Evolutionary conservation across 2,113 vertebrate species (phyloP), one percentile per base, ranked within the genome.

Genomic region (Ameiurus melas): DNA sequence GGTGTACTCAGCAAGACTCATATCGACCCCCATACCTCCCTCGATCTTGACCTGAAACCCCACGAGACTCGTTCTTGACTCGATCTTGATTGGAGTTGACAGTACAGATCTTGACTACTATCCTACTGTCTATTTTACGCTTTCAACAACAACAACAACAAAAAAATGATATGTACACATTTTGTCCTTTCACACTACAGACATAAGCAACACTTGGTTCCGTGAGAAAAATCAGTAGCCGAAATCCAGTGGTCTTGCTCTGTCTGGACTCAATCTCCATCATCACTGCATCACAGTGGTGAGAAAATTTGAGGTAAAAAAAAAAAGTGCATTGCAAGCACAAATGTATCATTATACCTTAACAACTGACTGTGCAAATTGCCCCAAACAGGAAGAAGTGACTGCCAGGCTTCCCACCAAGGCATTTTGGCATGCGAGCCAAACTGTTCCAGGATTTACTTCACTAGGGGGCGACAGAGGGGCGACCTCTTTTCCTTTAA

Each of bases 301-400:
- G 66, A 71, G 75, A 27, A 14, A 47, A 36, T 43, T 33, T 30
- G 27, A 62, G 25, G 5, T 47, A 5, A 7, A 64, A 51, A n/a
- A 68, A 7, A 64, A 51, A n/a, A 68, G 53, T 66, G n/a, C 58
- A 57, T 43, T 71, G 13, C 47, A 43, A 57, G 43, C 53, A 83
- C 53, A 71, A 70, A 53, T 79, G 25, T 66, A 82, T 82, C 33
- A 87, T 87, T 87, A 83, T 83, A 87, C 36, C 8, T 58, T 30
- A 73, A 22, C 51, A 27, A 71, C 12, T 83, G 79, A 73, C 66
- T 60, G 12, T 55, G 39, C 39, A 64, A n/a, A n/a, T n/a, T n/a
- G n/a, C n/a, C n/a, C n/a, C n/a, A n/a, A 62, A 62, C 57, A 83
- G n/a, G 10, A 64, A 27, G 43, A 25, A 57, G 77, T 39, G 58